phyloP scores from a whole-genome alignment of 2,797 vertebrate species.

The Anas georgica region DNA sequence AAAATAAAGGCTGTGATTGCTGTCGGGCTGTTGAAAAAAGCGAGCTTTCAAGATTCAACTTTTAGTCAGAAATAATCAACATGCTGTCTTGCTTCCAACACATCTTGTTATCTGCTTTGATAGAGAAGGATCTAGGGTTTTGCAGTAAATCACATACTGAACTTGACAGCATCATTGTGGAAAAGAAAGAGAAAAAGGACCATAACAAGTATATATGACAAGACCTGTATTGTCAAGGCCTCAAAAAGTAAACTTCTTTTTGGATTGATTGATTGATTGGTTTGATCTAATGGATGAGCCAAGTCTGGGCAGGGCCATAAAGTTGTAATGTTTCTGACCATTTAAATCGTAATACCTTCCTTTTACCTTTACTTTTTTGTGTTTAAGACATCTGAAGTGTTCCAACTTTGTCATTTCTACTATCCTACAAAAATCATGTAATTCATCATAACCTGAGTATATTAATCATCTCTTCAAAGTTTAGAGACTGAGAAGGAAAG shows the following conservation, averaged over 20 bases:
- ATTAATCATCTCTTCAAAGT: not conserved
- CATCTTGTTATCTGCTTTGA: not conserved
- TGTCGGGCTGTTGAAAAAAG: not conserved
- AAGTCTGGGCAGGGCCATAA: not conserved
- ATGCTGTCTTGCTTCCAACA: not conserved
- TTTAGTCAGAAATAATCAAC: slow-evolving; percentile 24
- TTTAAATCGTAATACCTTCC: not conserved
- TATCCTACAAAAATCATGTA: not conserved
- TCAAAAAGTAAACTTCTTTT: not conserved
- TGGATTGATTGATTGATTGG: not conserved
- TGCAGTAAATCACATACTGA: not conserved
- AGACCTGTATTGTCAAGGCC: not conserved
- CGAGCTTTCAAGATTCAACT: not conserved
- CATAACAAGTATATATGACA: not conserved
- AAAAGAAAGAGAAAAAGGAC: not conserved
- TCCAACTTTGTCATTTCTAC: not conserved
- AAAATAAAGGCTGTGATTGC: not conserved
- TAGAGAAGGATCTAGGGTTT: not conserved
- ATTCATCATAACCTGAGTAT: not conserved
- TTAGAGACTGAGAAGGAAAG: not conserved
- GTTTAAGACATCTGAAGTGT: not conserved
- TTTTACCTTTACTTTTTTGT: not conserved
- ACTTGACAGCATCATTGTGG: not conserved
- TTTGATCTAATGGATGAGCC: not conserved
- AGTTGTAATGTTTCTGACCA: not conserved